Conservation (phyloP, 1,140 invertebrate species). For the Caenorhabditis briggsae region DNA sequence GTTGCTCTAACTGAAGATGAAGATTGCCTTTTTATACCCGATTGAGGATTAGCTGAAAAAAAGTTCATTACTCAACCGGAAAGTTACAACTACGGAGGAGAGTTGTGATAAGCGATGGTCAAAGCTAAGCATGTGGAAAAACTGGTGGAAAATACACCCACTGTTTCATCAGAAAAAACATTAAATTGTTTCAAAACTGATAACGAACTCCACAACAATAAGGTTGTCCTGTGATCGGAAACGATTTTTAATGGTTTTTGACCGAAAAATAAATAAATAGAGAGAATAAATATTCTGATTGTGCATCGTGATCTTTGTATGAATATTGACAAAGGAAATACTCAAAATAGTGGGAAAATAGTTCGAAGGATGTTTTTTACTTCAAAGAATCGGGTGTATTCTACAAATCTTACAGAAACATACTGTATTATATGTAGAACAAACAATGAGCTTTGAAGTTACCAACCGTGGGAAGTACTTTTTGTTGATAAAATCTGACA, state of each 20-base stretch:
- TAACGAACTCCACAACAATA: background rate
- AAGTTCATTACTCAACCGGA: constrained; percentile 36
- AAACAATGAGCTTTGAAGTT: too few species aligned
- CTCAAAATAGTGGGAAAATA: too few species aligned
- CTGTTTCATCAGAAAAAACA: constrained; percentile 31
- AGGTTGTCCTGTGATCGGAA: background rate
- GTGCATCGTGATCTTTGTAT: too few species aligned
- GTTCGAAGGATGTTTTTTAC: too few species aligned
- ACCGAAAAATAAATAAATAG: too few species aligned
- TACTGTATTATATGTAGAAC: too few species aligned
- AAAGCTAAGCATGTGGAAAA: background rate
- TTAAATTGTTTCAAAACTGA: background rate
- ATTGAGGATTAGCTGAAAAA: background rate
- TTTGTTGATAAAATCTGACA: too few species aligned
- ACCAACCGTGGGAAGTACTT: too few species aligned
- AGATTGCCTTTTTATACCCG: background rate
- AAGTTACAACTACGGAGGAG: background rate
- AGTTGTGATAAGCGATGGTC: background rate
- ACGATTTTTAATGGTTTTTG: background rate
- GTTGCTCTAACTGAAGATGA: background rate
- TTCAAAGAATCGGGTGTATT: too few species aligned
- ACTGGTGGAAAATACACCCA: constrained; percentile 40
- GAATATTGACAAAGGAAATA: too few species aligned
- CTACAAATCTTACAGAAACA: too few species aligned
- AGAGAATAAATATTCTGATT: too few species aligned